Evolutionary conservation across 2,113 vertebrate genomes (phyloP), one percentile per base, ranked within the genome.

Genomic region (Xyrauchen texanus): DNA sequence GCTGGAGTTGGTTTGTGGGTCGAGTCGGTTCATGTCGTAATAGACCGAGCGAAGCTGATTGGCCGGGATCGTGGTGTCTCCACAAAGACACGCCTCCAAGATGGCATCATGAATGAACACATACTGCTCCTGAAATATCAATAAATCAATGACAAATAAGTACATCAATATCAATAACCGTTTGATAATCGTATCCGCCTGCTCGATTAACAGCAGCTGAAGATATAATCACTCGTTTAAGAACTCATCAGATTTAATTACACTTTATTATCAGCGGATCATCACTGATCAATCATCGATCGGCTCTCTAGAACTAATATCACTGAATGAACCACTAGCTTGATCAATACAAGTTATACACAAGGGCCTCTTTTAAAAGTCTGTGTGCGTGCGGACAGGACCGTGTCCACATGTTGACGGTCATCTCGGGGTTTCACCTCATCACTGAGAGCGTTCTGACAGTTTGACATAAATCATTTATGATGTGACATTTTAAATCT

Each of bases 91-190:
- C 79, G 98, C 98, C 94, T 99, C 98, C 87, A 99, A 90, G 86
- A 99, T 99, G 63, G 98, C 97, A 76, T 99, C 98, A 0, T 99
- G 98, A 86, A 99, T 98, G 85, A 99, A 99, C 46, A 99, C 96
- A 10, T 99, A 99, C 83, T 99, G 98, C 80, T 99, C 98, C 98
- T 99, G 87, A n/a, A 78, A 57, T 51, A 53, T 49, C 51, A 67
- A 45, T 46, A 42, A 10, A 64, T 13, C 52, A 65, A 74, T 9
- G 5, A 72, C 55, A 45, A 58, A 73, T 62, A 7, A 72, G 5
- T 61, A 58, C 49, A 34, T 34, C 21, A 34, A 34, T 34, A 34
- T 34, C 21, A 34, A 34, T 34, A 34, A 34, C 21, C 1, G 1
- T 34, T 34, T 34, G 21, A 34, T 34, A 34, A 34, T 34, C 21